These are phyloP conservation scores for Vespertilio murinus DNA, from an alignment of 2,797 vertebrate species.

Conservation along the genomic window DNA sequence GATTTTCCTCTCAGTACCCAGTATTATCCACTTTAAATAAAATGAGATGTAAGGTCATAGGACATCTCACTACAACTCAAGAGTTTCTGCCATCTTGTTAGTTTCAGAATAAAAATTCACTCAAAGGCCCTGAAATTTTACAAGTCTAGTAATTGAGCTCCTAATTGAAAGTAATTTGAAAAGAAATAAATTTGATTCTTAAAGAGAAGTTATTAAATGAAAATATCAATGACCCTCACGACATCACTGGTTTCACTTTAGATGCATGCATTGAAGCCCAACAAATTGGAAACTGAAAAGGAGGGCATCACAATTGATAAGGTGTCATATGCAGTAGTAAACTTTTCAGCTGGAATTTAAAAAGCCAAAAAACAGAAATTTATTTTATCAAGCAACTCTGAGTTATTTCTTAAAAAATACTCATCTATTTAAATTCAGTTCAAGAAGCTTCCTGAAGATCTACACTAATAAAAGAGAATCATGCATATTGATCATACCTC, in stretches of 20 bases:
- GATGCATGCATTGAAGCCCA: neutral
- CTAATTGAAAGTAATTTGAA: constrained; percentile 48
- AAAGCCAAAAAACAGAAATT: neutral
- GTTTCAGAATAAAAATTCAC: neutral
- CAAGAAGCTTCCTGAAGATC: neutral
- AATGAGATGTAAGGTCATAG: neutral
- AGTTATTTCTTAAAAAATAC: neutral
- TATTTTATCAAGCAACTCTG: neutral
- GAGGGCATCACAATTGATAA: neutral
- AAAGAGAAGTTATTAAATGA: constrained; percentile 29
- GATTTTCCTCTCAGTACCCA: neutral
- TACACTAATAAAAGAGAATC: no score
- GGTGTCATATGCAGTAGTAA: neutral
- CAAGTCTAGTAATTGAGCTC: neutral
- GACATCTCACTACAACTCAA: neutral
- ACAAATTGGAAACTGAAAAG: neutral
- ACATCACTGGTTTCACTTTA: constrained; percentile 7
- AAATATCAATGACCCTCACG: constrained; percentile 3
- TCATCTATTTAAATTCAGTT: constrained; percentile 9
- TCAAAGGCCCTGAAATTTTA: neutral
- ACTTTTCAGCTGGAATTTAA: neutral
- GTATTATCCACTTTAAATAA: neutral
- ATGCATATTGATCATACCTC: no score
- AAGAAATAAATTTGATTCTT: constrained; percentile 45
- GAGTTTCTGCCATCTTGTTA: neutral